Conservation (phyloP, 2,888 invertebrate species). For the Peribatodes rhomboidaria region DNA sequence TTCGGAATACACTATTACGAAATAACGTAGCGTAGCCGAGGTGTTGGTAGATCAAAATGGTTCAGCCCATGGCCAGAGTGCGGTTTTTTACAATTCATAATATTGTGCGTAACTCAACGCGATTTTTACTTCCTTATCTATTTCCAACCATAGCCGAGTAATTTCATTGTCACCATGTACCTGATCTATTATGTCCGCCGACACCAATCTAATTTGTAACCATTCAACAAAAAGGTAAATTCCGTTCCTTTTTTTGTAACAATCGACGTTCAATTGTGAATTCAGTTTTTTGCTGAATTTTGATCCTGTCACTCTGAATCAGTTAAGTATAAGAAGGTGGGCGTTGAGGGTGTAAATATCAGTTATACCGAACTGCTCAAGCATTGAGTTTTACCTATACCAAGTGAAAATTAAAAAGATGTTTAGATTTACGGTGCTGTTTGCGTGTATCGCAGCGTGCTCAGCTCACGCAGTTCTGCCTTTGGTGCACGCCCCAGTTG, state of each 20-base stretch:
- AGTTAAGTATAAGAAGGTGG: constrained; percentile 73
- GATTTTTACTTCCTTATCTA: constrained; percentile 34
- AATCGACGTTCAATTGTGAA: constrained; percentile 68
- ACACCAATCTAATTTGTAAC: constrained; percentile 52
- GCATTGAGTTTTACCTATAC: constrained; percentile 26
- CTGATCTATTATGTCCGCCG: constrained; percentile 47
- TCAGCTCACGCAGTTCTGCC: constrained; percentile 67
- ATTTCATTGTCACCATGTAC: constrained; percentile 45
- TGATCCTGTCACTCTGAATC: constrained; percentile 72
- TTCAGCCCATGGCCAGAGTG: no score
- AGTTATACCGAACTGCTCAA: constrained; percentile 56
- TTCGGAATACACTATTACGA: constrained; percentile 32
- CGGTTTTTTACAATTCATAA: not conserved
- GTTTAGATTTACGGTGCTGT: constrained; percentile 61
- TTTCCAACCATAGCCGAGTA: constrained; percentile 19
- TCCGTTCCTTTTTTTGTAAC: constrained; percentile 64
- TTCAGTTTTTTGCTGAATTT: constrained; percentile 68
- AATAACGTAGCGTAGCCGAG: not conserved
- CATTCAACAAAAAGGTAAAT: constrained; percentile 58
- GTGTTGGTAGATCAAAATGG: not conserved
- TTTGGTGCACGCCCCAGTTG: constrained; percentile 60
- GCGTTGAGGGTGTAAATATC: constrained; percentile 49
- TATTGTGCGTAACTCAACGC: constrained; percentile 9
- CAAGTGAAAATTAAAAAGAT: constrained; percentile 50
- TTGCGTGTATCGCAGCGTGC: constrained; percentile 63